Base-by-base conservation (phyloP, 2,888 invertebrate genomes). In the Phasia obesa region DNA sequence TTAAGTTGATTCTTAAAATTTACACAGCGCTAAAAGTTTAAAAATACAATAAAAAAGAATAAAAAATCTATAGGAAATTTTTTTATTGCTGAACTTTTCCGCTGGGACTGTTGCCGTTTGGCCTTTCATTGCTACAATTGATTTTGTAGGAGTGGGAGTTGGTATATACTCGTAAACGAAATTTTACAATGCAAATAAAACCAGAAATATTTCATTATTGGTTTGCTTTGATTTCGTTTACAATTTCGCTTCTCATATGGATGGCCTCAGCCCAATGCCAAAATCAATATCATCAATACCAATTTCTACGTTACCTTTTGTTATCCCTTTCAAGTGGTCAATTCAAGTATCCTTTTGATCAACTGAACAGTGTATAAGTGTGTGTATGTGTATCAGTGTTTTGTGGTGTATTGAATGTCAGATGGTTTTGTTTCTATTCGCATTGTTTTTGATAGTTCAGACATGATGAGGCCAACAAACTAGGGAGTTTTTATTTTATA, bases 321-420 rank as follows among this genome's bases (percentile, higher is more conserved):
- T 70, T 70, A 70, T 78, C 53, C 44, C 70, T 65, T 70, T 78
- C 19, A 74, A 64, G 73, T 78, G 78, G 73, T 59, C 74, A 70
- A 25, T 23, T 69, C 9, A 11, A 60, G 31, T 27, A 57, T 73
- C 38, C 49, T 51, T 62, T 71, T 64, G 71, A 64, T 65, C 27
- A 31, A 49, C 23, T 23, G 5, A 47, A 42, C 21, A 38, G 51
- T 31, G 67, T n/a, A 19, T 49, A 2, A 5, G 27, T n/a, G 49
- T 17, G 27, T 67, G 23, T 2, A 6, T 9, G 0, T 31, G 19
- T 19, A 4, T 21, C 3, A n/a, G 19, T n/a, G 23, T 15, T 1
- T 17, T 35, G 23, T 49, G 21, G 47, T 38, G 4, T 42, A 42
- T 67, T 35, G 35, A 35, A 6, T 17, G 9, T 21, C n/a, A n/a